Base-by-base conservation (phyloP, 1,140 invertebrate species). In the Bombus impatiens region DNA sequence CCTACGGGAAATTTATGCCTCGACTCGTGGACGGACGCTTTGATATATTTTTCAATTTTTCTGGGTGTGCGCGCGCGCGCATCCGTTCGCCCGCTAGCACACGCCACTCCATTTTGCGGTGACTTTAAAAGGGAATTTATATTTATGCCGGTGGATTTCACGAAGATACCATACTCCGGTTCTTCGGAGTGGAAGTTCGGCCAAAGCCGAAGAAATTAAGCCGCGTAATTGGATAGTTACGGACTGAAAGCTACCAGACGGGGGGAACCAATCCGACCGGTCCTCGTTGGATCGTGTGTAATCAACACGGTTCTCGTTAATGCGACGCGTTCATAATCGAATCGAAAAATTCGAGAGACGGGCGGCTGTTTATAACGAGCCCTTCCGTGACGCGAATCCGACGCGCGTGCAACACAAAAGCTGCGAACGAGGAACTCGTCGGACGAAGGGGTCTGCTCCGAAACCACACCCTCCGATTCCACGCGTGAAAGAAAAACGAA, bases 41-140 rank as follows among this genome's bases (percentile, higher is more conserved):
- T 85, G 83, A 85, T 85, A 85, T 80, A 85, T 85, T 85, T 85
- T 85, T 80, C 83, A 85, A 85, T 80, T 85, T 85, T 79, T 85
- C 83, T 62, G 67, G 13, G 25, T 28, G 6, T 28, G 15, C 18
- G 67, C 67, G 35, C 80, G 80, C 37, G 37, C n/a, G 62, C 13
- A 8, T 32, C 35, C 75, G 75, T 37, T 53, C 13, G 75, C 22
- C 53, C 15, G 37, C 13, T 6, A 0, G 35, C 65, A 35, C 53
- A 71, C 47, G 68, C 77, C 83, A 32, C 83, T 71, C 47, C 77
- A 80, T 80, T 80, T 74, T 28, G 68, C 77, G n/a, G 47, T 22
- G 47, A 53, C 47, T 53, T 53, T 53, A 62, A 85, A 12, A 32
- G 42, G n/a, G 76, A 72, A 85, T 80, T 80, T 72, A 85, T 80